These are phyloP conservation scores for Spodoptera picta DNA, from an alignment of 2,888 invertebrate species.

Conservation along the genomic window DNA sequence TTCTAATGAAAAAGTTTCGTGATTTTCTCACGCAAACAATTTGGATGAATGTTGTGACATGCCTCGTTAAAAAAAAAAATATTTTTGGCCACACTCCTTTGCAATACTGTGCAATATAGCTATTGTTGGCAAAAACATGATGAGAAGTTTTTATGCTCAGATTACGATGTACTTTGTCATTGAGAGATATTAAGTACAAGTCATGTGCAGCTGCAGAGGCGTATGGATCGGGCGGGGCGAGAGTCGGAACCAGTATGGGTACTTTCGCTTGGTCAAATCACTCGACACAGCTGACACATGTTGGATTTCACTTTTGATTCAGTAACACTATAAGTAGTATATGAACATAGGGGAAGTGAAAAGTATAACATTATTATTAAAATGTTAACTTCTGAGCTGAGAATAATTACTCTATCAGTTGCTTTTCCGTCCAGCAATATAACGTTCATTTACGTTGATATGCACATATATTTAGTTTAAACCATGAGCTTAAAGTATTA, in stretches of 20 bases:
- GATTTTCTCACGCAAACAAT: slow-evolving; percentile 30
- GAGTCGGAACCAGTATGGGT: slow-evolving; percentile 81
- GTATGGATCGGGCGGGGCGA: slow-evolving; percentile 63
- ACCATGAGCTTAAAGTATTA: slow-evolving; percentile 42
- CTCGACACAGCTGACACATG: slow-evolving; percentile 72
- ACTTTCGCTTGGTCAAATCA: slow-evolving; percentile 84
- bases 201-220: slow-evolving; percentile 57
- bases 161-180: slow-evolving; percentile 54
- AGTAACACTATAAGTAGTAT: slow-evolving; percentile 38
- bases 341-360: too few species aligned
- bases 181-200: slow-evolving; percentile 51
- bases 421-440: slow-evolving; percentile 11
- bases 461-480: slow-evolving; percentile 45
- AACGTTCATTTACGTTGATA: slow-evolving; percentile 26
- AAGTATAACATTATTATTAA: too few species aligned
- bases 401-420: slow-evolving; percentile 6
- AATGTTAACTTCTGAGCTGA: too few species aligned
- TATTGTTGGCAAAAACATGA: slow-evolving; percentile 35
- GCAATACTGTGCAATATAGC: slow-evolving; percentile 25
- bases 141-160: slow-evolving; percentile 32
- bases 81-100: slow-evolving; percentile 32
- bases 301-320: slow-evolving; percentile 84
- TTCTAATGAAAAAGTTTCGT: slow-evolving; percentile 25
- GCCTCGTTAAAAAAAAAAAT: slow-evolving; percentile 25
- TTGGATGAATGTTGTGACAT: slow-evolving; percentile 35